Evolutionary conservation across 2,113 vertebrate species (phyloP).

Genomic region (Myotis yumanensis): DNA sequence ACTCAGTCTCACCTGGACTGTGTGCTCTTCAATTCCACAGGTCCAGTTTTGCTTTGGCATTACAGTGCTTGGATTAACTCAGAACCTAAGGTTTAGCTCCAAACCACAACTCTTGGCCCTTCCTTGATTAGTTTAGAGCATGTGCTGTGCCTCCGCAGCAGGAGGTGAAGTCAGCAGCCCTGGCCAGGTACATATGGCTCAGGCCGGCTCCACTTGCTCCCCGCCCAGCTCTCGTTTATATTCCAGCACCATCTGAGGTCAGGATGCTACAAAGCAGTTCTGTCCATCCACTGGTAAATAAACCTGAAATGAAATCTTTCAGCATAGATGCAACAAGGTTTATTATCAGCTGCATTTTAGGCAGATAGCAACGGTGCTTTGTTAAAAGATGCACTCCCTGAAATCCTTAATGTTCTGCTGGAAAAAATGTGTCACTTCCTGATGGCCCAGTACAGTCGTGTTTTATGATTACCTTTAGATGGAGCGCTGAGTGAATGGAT

Average conservation of each 20-base stretch:
- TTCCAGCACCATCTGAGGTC: conserved; percentile 69
- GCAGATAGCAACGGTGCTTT: conserved; percentile 39
- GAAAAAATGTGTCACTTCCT: conserved; percentile 7
- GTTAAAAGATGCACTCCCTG: neutral
- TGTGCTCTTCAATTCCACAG: conserved; percentile 36
- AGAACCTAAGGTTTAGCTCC: conserved; percentile 71
- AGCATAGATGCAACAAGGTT: neutral
- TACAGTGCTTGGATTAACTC: conserved; percentile 66
- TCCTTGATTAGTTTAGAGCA: conserved; percentile 65
- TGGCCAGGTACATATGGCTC: neutral
- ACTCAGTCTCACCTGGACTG: neutral
- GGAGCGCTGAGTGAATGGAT: neutral
- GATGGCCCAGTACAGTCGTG: rapidly evolving
- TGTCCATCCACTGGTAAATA: conserved; percentile 79
- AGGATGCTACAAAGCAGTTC: conserved; percentile 73
- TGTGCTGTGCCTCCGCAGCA: conserved; percentile 21
- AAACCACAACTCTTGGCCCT: conserved; percentile 64
- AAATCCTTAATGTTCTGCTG: neutral
- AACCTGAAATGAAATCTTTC: conserved; percentile 76
- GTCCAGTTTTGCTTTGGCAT: conserved; percentile 63
- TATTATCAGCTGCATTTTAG: conserved; percentile 44
- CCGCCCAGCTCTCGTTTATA: conserved; percentile 69
- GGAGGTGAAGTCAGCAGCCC: conserved; percentile 63
- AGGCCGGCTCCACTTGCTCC: conserved; percentile 31
- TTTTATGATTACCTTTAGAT: conserved; percentile 7